phyloP scores from a whole-genome alignment of 2,888 invertebrate species.

The Apoda limacodes region DNA sequence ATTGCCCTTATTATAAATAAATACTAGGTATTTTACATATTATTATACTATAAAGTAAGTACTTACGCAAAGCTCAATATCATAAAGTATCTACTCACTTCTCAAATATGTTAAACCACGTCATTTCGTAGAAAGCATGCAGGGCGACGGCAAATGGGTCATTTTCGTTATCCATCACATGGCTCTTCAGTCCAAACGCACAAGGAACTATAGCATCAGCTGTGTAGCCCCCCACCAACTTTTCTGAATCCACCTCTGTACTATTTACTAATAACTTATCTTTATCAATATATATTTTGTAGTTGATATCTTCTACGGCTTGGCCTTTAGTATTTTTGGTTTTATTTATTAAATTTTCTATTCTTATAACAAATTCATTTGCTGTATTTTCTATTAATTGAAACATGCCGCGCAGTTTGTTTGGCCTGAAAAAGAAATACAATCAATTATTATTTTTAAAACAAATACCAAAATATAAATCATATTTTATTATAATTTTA shows the following conservation, averaged over 20 bases:
- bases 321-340: slow-evolving; percentile 16
- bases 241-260: slow-evolving; percentile 41
- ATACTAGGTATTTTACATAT: too few species aligned
- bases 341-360: slow-evolving; percentile 29
- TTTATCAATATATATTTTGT: slow-evolving; percentile 10
- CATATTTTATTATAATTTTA: too few species aligned
- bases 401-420: slow-evolving; percentile 57
- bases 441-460: too few species aligned
- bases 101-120: slow-evolving; percentile 49
- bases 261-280: too few species aligned
- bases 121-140: slow-evolving; percentile 57
- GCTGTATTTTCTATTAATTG: slow-evolving; percentile 54
- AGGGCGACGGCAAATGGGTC: slow-evolving; percentile 58
- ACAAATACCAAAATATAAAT: too few species aligned
- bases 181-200: slow-evolving; percentile 55
- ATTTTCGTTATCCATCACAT: slow-evolving; percentile 49
- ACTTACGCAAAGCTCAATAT: background rate
- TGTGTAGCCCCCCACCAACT: slow-evolving; percentile 54
- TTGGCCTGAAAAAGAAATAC: slow-evolving; percentile 40
- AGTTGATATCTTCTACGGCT: slow-evolving; percentile 9
- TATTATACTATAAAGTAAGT: slow-evolving; percentile 1
- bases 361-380: slow-evolving; percentile 38
- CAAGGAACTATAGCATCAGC: slow-evolving; percentile 63
- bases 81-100: slow-evolving; percentile 42
- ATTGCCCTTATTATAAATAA: too few species aligned